Base-by-base conservation (phyloP, 2,888 invertebrate species). In the Apodemia duryi region DNA sequence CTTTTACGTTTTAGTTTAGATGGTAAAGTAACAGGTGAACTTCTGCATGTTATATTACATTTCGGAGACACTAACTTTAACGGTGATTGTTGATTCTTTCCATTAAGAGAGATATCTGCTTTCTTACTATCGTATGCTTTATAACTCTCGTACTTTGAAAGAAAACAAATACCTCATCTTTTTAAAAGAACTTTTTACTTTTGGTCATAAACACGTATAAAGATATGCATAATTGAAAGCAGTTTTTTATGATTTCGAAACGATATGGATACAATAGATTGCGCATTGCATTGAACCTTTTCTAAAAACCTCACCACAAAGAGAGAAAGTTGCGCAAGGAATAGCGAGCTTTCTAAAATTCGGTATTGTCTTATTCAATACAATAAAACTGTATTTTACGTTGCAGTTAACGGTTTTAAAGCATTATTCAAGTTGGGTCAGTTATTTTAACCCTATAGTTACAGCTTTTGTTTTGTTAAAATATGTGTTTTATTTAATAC, bases 311-410 rank as follows among this genome's bases (percentile, higher is more conserved):
- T 75, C 68, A 71, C 81, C 81, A 89, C 86, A 88, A 88, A 90
- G 82, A 85, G 84, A 88, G 91, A 90, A 89, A 91, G 91, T 90
- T 90, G 87, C 83, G 77, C 88, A 90, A 81, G 71, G 72, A 70
- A 84, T 80, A 83, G 82, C 80, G 83, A 84, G 85, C 88, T 90
- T 88, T 88, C 87, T 88, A 88, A 85, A 83, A 84, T 86, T 80
- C 80, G 78, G 84, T 83, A 83, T 83, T 81, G 76, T 78, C 38
- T 80, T 74, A 75, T 79, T 79, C 77, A 82, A 79, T 73, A 74
- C 76, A 80, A 77, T 80, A 77, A 76, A 79, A 81, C 77, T 74
- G 73, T 82, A 76, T 72, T 69, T 68, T 67, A 71, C 69, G 71
- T 71, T 66, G 32, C 29, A 57, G 57, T 57, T 57, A 57, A 57